Percentiles rank a stretch among this genome's conserved stretches.
Evolutionary conservation across 2,113 vertebrate species (phyloP).

Genomic region (Bufo bufo): DNA sequence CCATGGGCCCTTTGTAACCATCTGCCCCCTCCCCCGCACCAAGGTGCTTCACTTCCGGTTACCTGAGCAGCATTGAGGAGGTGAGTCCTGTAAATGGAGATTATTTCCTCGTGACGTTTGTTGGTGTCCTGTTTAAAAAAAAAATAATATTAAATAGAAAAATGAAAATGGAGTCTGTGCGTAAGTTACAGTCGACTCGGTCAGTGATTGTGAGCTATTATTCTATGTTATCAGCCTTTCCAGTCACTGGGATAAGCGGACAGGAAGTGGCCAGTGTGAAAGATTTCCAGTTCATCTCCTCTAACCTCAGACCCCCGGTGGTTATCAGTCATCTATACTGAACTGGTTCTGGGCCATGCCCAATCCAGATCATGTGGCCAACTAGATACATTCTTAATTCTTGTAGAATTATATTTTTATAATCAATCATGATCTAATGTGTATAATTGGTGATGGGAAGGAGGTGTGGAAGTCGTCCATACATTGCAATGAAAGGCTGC

Average conservation of each 20-base stretch:
- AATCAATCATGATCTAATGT: background rate
- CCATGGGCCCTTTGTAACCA: too few species aligned
- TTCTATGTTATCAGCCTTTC: background rate
- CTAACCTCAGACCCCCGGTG: too few species aligned
- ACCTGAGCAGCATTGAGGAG: constrained; percentile 73
- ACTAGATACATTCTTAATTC: background rate
- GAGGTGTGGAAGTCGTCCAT: background rate
- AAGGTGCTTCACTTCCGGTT: background rate
- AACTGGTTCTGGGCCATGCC: too few species aligned
- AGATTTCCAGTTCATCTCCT: background rate
- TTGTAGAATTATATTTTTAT: background rate
- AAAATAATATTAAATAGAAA: background rate
- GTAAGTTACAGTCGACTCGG: background rate
- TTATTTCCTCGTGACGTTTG: constrained; percentile 68
- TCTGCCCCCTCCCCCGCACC: background rate
- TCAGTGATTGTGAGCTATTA: background rate
- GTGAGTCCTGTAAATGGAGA: constrained; percentile 70
- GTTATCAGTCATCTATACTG: too few species aligned
- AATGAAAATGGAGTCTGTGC: background rate
- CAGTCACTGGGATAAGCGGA: background rate
- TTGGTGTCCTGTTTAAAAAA: constrained; percentile 65
- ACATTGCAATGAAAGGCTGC: background rate
- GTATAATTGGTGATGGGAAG: background rate
- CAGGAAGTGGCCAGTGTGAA: background rate
- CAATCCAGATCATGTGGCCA: too few species aligned